Evolutionary conservation across 2,113 vertebrate genomes (phyloP).

Genomic region (Perca fluviatilis): DNA sequence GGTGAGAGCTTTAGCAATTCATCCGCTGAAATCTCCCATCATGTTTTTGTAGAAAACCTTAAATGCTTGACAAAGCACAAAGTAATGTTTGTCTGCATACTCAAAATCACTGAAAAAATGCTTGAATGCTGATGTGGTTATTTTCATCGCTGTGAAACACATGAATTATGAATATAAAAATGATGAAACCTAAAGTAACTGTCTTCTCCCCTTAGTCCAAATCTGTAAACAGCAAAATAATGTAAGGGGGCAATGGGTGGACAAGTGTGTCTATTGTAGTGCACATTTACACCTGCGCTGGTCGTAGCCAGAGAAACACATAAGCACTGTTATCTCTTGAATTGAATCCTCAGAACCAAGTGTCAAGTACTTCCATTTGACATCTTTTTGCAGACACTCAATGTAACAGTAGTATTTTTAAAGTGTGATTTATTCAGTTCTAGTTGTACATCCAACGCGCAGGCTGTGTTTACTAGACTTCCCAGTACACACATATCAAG

Average conservation of each 20-base stretch:
- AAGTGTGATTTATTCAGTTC: conserved; percentile 22
- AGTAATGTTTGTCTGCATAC: conserved; percentile 61
- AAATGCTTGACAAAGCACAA: conserved; percentile 74
- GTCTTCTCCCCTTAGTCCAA: conserved; percentile 48
- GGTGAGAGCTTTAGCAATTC: conserved; percentile 46
- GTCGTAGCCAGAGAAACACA: conserved; percentile 23
- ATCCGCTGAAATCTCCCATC: conserved; percentile 45
- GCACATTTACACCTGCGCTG: conserved; percentile 34
- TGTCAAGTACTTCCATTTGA: conserved; percentile 37
- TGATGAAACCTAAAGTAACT: conserved; percentile 78
- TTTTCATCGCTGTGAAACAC: conserved; percentile 64
- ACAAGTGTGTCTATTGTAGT: conserved; percentile 39
- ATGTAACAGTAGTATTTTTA: conserved; percentile 21
- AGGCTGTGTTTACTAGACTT: not conserved
- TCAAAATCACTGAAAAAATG: conserved; percentile 60
- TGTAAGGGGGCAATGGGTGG: conserved; percentile 38
- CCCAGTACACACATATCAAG: not conserved
- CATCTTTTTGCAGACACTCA: conserved; percentile 38
- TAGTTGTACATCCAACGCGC: conserved; percentile 2
- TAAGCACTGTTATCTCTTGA: conserved; percentile 25
- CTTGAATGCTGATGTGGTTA: conserved; percentile 73
- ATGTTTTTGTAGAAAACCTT: conserved; percentile 47
- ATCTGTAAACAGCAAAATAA: conserved; percentile 48
- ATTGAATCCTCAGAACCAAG: conserved; percentile 33
- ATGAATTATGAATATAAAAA: conserved; percentile 74